Base-by-base conservation (phyloP, 2,113 vertebrate genomes). In the Protomyctophum bolini region DNA sequence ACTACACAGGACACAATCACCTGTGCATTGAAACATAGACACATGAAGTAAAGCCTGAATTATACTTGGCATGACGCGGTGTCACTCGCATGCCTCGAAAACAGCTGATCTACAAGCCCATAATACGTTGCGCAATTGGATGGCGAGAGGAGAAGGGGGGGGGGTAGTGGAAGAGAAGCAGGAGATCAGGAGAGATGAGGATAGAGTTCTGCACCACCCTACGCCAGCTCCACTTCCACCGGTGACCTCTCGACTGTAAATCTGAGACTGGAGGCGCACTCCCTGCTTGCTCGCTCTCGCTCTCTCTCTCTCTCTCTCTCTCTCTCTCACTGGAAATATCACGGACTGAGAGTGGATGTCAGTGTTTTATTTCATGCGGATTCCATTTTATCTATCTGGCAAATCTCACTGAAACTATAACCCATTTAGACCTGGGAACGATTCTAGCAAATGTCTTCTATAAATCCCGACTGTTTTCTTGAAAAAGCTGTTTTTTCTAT, bases 221-320 rank as follows among this genome's bases (percentile, higher is more conserved):
- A 80, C 82, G 86, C 87, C 81, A 82, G 82, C 86, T 82, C 87
- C 76, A 71, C 79, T 80, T 82, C 66, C 76, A 85, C 79, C 33
- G 55, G 65, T 83, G 83, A 88, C 80, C 85, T 83, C n/a, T 0
- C 4, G 49, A 76, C 72, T 86, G 81, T 87, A 89, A 89, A 88
- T 89, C 75, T 85, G 45, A 83, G 73, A 64, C 69, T 46, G 64
- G 56, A 77, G 68, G 79, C 73, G 61, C 67, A 58, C 73, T 71
- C 59, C 68, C 66, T 64, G 51, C 58, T 62, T 8, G 50, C 50
- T 60, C 54, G 55, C 48, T 55, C 47, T 14, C 45, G 7, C 65
- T 6, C 54, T 10, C 41, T n/a, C 15, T 5, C 10, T 11, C 55
- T 9, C 41, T 45, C 55, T 70, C 2, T 21, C 21, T 21, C 15